A percentile compares a stretch with the other conserved stretches of the same genome.
Conservation (phyloP, 37 sponge, comb jelly and placozoan species). For the Cladorhizidae sp. region DNA sequence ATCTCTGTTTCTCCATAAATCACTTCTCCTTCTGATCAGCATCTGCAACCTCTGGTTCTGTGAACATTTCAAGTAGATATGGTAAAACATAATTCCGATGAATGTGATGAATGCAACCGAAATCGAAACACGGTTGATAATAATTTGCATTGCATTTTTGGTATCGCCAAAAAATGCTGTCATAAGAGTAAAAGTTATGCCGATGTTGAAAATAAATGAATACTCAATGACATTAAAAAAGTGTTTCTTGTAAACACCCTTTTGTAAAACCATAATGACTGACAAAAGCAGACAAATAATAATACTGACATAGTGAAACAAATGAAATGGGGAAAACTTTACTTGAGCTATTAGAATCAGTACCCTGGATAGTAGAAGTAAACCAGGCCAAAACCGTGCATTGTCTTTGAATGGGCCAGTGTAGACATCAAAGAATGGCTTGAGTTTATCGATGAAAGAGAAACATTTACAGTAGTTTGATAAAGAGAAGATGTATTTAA, state of each 20-base stretch:
- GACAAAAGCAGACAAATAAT: neutral
- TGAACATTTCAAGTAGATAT: too few species aligned
- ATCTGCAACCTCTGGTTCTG: too few species aligned
- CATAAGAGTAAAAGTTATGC: too few species aligned
- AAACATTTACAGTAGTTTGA: neutral
- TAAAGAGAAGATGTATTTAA: neutral
- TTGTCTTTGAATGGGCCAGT: slow-evolving; percentile 2
- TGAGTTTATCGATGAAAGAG: slow-evolving; percentile 2
- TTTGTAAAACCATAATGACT: neutral
- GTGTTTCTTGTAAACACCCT: slow-evolving; percentile 1
- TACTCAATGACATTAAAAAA: neutral
- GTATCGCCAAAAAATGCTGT: too few species aligned
- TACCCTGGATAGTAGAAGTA: neutral
- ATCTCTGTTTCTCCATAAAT: too few species aligned
- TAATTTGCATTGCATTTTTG: too few species aligned
- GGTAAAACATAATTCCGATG: too few species aligned
- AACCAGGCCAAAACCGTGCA: slow-evolving; percentile 7
- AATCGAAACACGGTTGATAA: too few species aligned
- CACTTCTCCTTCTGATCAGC: too few species aligned
- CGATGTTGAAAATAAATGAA: slow-evolving; percentile 5
- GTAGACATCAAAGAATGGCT: slow-evolving; percentile 27
- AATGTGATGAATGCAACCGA: too few species aligned
- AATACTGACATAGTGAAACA: neutral
- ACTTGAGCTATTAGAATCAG: neutral
- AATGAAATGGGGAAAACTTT: neutral